Conservation (phyloP, 2,113 vertebrate species). For the Trogon surrucura region DNA sequence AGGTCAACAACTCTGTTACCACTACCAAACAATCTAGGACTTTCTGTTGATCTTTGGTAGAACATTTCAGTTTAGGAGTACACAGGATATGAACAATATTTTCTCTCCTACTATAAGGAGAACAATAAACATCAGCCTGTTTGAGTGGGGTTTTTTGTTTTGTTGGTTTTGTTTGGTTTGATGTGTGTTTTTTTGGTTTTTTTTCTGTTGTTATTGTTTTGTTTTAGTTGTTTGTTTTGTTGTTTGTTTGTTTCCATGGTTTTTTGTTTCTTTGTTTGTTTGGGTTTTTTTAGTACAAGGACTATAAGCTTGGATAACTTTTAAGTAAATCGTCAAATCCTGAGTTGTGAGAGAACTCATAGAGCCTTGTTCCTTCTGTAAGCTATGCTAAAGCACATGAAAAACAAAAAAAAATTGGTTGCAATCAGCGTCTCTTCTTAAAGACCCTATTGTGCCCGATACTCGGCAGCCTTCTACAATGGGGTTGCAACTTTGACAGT, state of each 20-base stretch:
- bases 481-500: neutral
- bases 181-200: neutral
- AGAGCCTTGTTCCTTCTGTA: neutral
- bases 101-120: neutral
- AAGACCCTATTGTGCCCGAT: neutral
- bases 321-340: neutral
- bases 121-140: too few relatives aligned
- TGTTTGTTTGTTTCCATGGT: neutral
- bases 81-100: neutral
- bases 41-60: neutral
- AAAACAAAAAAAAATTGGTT: neutral
- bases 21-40: neutral
- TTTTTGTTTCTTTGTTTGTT: neutral
- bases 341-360: neutral
- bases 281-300: neutral
- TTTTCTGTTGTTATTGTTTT: too few relatives aligned
- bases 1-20: neutral
- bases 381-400: neutral
- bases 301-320: neutral
- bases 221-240: too few relatives aligned
- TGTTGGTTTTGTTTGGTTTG: too few relatives aligned
- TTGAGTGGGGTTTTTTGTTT: too few relatives aligned
- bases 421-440: neutral
- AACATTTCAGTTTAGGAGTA: neutral
- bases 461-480: neutral